These are phyloP conservation scores for Rhingia campestris DNA, from an alignment of 2,888 invertebrate species.

Conservation along the genomic window DNA sequence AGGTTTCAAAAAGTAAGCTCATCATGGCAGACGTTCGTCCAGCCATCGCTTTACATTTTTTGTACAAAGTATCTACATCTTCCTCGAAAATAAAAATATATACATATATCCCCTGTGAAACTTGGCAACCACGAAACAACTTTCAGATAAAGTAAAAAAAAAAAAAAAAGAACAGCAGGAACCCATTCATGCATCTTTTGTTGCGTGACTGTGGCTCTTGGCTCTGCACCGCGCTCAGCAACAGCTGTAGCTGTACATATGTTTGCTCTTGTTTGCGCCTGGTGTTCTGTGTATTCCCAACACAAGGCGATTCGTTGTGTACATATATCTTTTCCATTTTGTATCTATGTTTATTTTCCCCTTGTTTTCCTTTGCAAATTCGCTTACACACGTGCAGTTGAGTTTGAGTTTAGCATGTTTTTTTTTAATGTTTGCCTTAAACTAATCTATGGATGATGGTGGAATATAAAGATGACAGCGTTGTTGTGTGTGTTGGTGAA, in stretches of 20 bases:
- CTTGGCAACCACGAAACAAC: conserved; percentile 41
- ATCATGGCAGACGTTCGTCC: too few relatives aligned
- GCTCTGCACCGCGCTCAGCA: conserved; percentile 31
- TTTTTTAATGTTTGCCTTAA: conserved; percentile 6
- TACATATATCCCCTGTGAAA: conserved; percentile 6
- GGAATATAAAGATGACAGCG: conserved; percentile 4
- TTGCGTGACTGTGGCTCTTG: conserved; percentile 42
- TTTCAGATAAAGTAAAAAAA: conserved; percentile 8
- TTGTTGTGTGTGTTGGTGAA: neutral
- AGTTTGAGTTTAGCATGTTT: conserved; percentile 13
- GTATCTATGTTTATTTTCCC: conserved; percentile 15
- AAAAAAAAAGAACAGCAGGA: conserved; percentile 33
- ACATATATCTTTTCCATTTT: conserved; percentile 26
- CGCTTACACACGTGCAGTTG: conserved; percentile 49
- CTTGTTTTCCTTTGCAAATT: conserved; percentile 49
- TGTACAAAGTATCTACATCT: too few relatives aligned
- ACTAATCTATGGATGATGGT: conserved; percentile 18
- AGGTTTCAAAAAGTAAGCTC: too few relatives aligned
- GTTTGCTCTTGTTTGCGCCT: conserved; percentile 31
- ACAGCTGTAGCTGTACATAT: conserved; percentile 63
- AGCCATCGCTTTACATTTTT: too few relatives aligned
- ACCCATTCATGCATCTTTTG: conserved; percentile 64
- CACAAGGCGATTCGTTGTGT: conserved; percentile 19
- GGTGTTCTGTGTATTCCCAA: neutral
- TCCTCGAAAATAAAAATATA: neutral